phyloP scores from a whole-genome alignment of 2,888 invertebrate species.

The Pollenia angustigena region DNA sequence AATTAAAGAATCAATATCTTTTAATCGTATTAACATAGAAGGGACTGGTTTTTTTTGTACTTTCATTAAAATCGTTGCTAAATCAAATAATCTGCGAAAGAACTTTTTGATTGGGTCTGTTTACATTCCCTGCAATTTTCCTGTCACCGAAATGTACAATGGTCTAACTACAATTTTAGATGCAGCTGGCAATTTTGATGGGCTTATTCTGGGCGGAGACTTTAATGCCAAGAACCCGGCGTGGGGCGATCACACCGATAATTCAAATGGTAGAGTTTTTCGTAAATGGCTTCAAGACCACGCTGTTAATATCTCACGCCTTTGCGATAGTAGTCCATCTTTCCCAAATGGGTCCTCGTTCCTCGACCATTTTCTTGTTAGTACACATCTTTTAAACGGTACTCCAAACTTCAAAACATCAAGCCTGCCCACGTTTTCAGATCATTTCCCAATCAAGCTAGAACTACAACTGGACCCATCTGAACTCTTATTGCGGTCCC shows the following conservation, averaged over 20 bases:
- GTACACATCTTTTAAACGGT: neutral
- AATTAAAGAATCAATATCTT: constrained; percentile 1
- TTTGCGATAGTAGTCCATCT: neutral
- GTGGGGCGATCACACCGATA: too few relatives aligned
- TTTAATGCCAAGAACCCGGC: neutral
- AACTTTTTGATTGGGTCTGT: constrained; percentile 13
- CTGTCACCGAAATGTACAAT: neutral
- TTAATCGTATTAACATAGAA: neutral
- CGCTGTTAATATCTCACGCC: neutral
- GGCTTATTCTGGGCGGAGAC: constrained; percentile 24
- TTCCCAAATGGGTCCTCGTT: neutral
- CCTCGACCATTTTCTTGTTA: neutral
- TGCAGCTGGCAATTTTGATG: neutral
- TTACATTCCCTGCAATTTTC: constrained; percentile 21
- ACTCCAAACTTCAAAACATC: neutral
- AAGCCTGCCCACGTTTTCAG: neutral
- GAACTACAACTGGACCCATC: neutral
- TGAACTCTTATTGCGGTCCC: neutral
- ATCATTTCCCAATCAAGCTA: neutral
- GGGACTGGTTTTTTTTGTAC: neutral
- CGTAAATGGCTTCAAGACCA: constrained; percentile 9
- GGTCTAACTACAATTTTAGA: neutral
- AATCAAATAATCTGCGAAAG: neutral
- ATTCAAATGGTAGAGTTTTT: neutral
- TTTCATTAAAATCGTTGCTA: neutral